Evolutionary conservation across 1,140 invertebrate species (phyloP).

Genomic region (Ericerus pela): DNA sequence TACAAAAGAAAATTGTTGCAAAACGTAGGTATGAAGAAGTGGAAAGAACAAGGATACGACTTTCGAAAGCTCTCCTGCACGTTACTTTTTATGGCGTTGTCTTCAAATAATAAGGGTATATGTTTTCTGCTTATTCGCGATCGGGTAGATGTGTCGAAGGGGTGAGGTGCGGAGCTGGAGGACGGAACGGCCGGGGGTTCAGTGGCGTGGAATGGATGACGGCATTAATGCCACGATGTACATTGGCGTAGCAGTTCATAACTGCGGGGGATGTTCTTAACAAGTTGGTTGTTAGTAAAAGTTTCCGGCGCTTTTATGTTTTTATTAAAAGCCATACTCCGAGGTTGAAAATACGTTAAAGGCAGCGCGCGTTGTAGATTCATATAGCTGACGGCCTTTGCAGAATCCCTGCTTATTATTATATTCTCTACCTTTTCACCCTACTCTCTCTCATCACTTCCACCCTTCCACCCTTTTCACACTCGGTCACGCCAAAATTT

Average conservation of each 20-base stretch:
- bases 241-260: constrained; percentile 9
- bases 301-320: constrained; percentile 11
- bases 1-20: neutral
- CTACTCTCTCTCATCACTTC: no score
- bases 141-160: no score
- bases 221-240: neutral
- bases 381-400: constrained; percentile 6
- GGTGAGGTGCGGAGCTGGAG: no score
- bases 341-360: constrained; percentile 6
- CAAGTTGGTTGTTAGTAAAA: constrained; percentile 12
- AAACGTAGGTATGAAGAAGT: neutral
- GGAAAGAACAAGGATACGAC: constrained; percentile 6
- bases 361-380: constrained; percentile 5
- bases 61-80: constrained; percentile 8
- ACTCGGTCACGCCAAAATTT: no score
- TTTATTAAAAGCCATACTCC: constrained; percentile 7
- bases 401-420: constrained; percentile 5
- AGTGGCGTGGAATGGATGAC: neutral
- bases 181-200: no score
- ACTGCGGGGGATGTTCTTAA: constrained; percentile 11
- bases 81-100: constrained; percentile 11
- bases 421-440: neutral
- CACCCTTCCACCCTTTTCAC: no score
- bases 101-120: constrained; percentile 9
- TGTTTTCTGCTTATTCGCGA: neutral